Conservation (phyloP, 2,113 vertebrate genomes). For the Panthera tigris region DNA sequence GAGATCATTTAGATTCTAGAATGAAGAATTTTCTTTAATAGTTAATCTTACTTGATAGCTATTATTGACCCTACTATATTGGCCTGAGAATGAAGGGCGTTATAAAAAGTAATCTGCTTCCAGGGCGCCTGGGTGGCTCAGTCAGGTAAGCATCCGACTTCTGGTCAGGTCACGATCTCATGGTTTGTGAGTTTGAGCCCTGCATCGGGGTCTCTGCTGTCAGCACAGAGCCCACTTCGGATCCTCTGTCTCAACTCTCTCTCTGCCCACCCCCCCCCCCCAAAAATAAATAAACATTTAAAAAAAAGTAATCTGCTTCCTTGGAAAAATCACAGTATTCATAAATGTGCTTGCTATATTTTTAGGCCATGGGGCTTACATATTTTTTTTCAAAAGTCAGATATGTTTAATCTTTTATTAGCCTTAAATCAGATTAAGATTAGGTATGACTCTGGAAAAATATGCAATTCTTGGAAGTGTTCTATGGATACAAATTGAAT, state of each 20-base stretch:
- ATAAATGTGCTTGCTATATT: background rate
- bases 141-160: too few relatives aligned
- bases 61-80: background rate
- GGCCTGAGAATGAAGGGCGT: background rate
- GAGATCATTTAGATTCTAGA: background rate
- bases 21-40: background rate
- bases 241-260: too few relatives aligned
- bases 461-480: background rate
- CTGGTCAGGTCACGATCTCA: too few relatives aligned
- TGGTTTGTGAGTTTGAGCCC: too few relatives aligned
- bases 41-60: background rate
- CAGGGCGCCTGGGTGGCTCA: too few relatives aligned
- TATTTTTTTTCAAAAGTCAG: background rate
- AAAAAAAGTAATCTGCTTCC: background rate
- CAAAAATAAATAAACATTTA: too few relatives aligned
- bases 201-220: too few relatives aligned
- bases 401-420: constrained; percentile 19
- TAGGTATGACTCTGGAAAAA: background rate
- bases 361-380: too few relatives aligned
- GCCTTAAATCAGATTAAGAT: background rate
- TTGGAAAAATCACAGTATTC: background rate
- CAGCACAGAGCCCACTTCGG: too few relatives aligned
- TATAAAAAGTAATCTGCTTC: background rate
- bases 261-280: too few relatives aligned
- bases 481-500: background rate